Evolutionary conservation across 2,888 invertebrate species (phyloP), one percentile per base, ranked within the genome.

Genomic region (Coenonympha glycerion): DNA sequence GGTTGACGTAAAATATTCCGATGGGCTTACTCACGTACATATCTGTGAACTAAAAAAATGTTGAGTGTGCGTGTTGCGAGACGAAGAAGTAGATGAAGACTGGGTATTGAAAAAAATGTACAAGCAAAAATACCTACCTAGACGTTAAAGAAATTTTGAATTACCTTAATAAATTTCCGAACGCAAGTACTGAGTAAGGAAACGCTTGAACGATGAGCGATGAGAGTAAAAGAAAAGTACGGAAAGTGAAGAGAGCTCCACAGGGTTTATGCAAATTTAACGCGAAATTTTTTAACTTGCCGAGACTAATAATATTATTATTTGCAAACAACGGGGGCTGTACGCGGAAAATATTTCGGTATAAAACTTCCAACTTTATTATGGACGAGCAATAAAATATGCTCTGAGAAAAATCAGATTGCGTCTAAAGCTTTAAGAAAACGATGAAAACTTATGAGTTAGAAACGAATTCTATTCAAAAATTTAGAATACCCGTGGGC

Each of bases 231-330:
- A 71, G 52, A 76, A 64, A 77, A 76, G 66, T 66, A 68, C 66
- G 66, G 70, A 74, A 76, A 79, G 69, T 73, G 72, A 71, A 74
- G 71, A 66, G 65, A 68, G 69, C 70, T 68, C 61, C 66, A 68
- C 70, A 68, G 78, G 80, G 79, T 79, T 83, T 85, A 86, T 83
- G 85, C 69, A 79, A 85, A 86, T 85, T 80, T 78, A 68, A 76
- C 75, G 76, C 68, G 71, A 73, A 64, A 71, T 58, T 76, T 80
- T 82, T 79, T 71, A 77, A 81, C 76, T 84, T 79, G 60, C 73
- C 71, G 70, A 76, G 69, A 73, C 72, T 76, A 55, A 76, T 76
- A 53, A 76, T 78, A 77, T 79, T 82, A 78, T 82, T 80, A 78
- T 80, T 81, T 79, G 71, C 69, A 69, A 82, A 80, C 79, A 82